phyloP scores from a whole-genome alignment of 2,797 vertebrate species.

The Hylomyscus alleni region DNA sequence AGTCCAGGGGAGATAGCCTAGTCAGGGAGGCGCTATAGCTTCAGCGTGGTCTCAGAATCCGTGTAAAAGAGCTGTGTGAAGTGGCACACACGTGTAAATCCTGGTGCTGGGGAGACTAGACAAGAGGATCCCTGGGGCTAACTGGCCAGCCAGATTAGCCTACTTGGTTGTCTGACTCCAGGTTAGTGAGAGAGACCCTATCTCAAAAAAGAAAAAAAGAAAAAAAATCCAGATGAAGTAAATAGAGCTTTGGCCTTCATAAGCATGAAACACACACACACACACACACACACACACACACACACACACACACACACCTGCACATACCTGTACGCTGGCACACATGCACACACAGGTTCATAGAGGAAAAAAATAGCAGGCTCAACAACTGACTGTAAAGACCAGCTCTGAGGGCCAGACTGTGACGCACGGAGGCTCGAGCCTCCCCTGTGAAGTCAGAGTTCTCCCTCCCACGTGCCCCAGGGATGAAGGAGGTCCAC shows the following conservation, averaged over 20 bases:
- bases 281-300: neutral
- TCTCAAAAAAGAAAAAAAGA: neutral
- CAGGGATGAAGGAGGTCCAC: accelerated
- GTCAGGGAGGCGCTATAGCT: neutral
- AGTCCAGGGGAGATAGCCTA: neutral
- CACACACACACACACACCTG: neutral
- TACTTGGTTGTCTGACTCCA: neutral
- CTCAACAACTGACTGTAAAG: slow-evolving; percentile 71
- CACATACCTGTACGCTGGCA: too few species aligned
- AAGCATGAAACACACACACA: too few species aligned
- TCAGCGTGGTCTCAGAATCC: neutral
- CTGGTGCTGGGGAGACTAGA: neutral
- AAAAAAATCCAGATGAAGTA: neutral
- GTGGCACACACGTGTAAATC: neutral
- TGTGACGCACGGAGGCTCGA: neutral
- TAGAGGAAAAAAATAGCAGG: slow-evolving; percentile 61
- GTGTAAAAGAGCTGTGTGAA: neutral
- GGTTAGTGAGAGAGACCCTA: neutral
- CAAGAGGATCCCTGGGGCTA: too few species aligned
- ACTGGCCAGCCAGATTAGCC: neutral
- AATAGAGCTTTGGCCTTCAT: neutral
- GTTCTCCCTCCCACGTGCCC: accelerated
- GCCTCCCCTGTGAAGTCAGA: neutral
- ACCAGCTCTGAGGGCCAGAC: slow-evolving; percentile 37
- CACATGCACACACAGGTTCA: neutral